phyloP scores from a whole-genome alignment of 2,113 vertebrate genomes.

The Pygoscelis adeliae region DNA sequence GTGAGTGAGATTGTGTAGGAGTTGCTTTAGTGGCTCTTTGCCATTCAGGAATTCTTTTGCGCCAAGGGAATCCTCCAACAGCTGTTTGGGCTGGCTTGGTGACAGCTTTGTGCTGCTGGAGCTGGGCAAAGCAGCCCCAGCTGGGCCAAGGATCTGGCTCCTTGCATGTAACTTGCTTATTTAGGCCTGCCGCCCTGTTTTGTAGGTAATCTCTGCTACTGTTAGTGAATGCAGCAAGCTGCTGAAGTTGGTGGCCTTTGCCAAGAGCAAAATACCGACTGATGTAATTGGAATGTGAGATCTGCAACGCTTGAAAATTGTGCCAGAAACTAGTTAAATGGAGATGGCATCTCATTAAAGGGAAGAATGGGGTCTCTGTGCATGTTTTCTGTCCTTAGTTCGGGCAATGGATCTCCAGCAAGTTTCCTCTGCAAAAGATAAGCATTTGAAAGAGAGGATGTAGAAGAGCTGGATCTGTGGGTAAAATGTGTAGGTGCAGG shows the following conservation, averaged over 20 bases:
- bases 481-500: neutral
- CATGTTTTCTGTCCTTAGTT: neutral
- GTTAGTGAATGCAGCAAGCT: constrained; percentile 35
- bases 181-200: constrained; percentile 52
- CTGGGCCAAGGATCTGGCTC: constrained; percentile 56
- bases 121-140: constrained; percentile 53
- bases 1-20: constrained; percentile 62
- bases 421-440: neutral
- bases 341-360: constrained; percentile 61
- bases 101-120: constrained; percentile 64
- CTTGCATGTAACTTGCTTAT: constrained; percentile 43
- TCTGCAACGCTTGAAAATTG: constrained; percentile 48
- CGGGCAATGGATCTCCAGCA: neutral
- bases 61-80: constrained; percentile 70
- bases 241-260: constrained; percentile 19
- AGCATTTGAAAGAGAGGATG: neutral
- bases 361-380: constrained; percentile 59
- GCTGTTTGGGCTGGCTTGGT: constrained; percentile 68
- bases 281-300: constrained; percentile 62
- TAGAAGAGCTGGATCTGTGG: neutral
- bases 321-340: constrained; percentile 51
- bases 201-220: constrained; percentile 45
- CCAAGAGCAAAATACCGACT: constrained; percentile 47
- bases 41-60: constrained; percentile 70
- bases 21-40: constrained; percentile 67